phyloP scores from a whole-genome alignment of 2,113 vertebrate species.

The Gymnorhina tibicen region DNA sequence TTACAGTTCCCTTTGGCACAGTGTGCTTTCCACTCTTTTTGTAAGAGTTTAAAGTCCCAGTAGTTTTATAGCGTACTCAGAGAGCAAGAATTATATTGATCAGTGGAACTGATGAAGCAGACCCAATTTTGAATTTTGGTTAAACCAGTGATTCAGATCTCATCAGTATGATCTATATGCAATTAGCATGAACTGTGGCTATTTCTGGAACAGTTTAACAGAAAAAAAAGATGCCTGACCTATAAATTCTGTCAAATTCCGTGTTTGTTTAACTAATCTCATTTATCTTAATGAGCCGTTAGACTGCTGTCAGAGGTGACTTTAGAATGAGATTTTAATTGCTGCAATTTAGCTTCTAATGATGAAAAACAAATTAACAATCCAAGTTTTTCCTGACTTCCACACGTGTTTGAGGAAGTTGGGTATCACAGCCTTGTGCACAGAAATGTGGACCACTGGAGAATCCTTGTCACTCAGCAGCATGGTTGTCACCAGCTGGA shows the following conservation, averaged over 20 bases:
- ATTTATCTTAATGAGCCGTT: neutral
- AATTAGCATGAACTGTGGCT: neutral
- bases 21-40: neutral
- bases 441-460: neutral
- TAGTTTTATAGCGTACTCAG: neutral
- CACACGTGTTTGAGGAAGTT: neutral
- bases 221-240: neutral
- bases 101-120: neutral
- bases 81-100: neutral
- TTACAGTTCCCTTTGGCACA: neutral
- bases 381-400: neutral
- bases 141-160: neutral
- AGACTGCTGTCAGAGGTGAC: neutral
- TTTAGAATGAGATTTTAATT: slow-evolving; percentile 39
- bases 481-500: neutral
- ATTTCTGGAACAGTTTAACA: neutral
- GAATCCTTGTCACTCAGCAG: neutral
- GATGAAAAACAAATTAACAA: neutral
- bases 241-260: neutral
- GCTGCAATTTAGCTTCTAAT: neutral
- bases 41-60: neutral
- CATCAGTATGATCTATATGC: neutral
- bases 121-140: neutral
- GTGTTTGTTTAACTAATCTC: neutral
- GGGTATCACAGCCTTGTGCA: neutral